phyloP scores from a whole-genome alignment of 2,797 vertebrate genomes.

The Sebastes taczanowskii region DNA sequence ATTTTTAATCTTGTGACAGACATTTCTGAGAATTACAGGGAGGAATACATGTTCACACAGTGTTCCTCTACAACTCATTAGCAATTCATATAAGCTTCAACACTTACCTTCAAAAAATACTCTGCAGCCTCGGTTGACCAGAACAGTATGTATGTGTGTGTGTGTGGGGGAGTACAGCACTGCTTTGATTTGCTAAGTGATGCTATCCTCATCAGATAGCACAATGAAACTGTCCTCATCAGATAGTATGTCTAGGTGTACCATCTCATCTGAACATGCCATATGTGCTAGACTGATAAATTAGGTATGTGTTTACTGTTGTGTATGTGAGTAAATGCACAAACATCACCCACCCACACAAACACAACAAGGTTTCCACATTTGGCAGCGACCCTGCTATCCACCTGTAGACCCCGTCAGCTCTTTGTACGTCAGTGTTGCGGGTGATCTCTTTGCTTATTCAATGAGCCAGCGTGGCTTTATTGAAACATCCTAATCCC shows the following conservation, averaged over 20 bases:
- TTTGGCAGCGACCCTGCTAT: slow-evolving; percentile 13
- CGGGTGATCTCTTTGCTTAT: slow-evolving; percentile 25
- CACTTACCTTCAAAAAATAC: not conserved
- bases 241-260: slow-evolving; percentile 8
- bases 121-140: not conserved
- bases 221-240: slow-evolving; percentile 37
- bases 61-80: not conserved
- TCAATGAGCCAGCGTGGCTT: slow-evolving; percentile 17
- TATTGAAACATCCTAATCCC: slow-evolving; percentile 39
- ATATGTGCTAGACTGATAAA: slow-evolving; percentile 24
- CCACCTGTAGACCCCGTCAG: slow-evolving; percentile 2
- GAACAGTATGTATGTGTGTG: not conserved
- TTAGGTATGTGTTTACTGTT: slow-evolving; percentile 9
- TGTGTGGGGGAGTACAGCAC: not conserved
- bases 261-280: not conserved
- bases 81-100: not conserved
- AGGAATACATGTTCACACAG: not conserved
- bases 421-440: slow-evolving; percentile 14
- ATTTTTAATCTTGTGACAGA: not conserved
- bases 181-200: not conserved
- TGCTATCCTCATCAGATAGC: slow-evolving; percentile 40
- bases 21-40: not conserved
- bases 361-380: slow-evolving; percentile 18
- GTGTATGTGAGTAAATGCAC: slow-evolving; percentile 18
- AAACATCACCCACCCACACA: not conserved